Conservation (phyloP, 2,888 invertebrate species). For the Dicyrtomina minuta region DNA sequence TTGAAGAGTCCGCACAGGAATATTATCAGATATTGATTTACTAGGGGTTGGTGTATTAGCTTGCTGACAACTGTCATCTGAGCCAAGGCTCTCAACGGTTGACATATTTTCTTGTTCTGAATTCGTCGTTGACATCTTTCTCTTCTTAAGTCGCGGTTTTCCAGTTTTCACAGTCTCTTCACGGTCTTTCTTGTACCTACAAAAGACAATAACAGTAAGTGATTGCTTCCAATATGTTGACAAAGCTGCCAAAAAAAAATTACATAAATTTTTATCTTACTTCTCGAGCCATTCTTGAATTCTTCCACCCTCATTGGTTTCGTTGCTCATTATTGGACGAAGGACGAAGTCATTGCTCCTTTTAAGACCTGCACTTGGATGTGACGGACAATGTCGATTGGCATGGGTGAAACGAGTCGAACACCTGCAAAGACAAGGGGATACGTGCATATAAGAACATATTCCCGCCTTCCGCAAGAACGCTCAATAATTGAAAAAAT, state of each 20-base stretch:
- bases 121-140: constrained; percentile 16
- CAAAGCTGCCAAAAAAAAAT: background rate
- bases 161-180: constrained; percentile 48
- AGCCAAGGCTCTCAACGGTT: constrained; percentile 1
- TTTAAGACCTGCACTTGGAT: constrained; percentile 65
- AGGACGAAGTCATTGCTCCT: constrained; percentile 58
- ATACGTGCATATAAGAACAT: too few species aligned
- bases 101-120: constrained; percentile 37
- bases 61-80: constrained; percentile 20
- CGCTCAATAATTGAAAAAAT: background rate
- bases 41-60: constrained; percentile 1
- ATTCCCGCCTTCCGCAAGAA: too few species aligned
- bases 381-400: constrained; percentile 72
- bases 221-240: background rate
- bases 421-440: constrained; percentile 58
- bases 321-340: constrained; percentile 58
- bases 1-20: too few species aligned
- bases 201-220: too few species aligned
- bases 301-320: constrained; percentile 60
- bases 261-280: constrained; percentile 39
- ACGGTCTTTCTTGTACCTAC: constrained; percentile 51
- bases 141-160: constrained; percentile 38
- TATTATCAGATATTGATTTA: background rate
- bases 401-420: constrained; percentile 72
- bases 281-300: constrained; percentile 62